Conservation (phyloP, 2,797 vertebrate genomes). For the Mormyrus proboscirostris region DNA sequence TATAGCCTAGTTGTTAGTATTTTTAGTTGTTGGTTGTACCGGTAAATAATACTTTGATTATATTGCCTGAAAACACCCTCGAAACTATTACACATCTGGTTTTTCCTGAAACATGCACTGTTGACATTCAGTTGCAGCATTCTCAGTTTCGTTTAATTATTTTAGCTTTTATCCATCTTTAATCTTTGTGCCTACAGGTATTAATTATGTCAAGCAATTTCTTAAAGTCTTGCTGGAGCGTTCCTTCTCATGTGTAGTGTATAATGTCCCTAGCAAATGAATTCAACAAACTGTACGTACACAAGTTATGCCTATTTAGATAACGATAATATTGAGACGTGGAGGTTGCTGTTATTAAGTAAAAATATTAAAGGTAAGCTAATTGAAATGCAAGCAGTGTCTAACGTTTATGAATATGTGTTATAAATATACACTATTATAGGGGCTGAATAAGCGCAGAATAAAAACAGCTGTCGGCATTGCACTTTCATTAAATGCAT, state of each 20-base stretch:
- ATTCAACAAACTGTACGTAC: neutral
- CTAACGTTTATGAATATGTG: neutral
- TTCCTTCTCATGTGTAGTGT: neutral
- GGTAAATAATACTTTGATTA: neutral
- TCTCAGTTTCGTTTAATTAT: constrained; percentile 8
- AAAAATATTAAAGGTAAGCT: neutral
- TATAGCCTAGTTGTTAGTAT: neutral
- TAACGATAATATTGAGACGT: neutral
- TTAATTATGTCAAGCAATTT: neutral
- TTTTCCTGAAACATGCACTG: neutral
- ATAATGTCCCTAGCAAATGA: neutral
- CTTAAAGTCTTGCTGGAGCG: neutral
- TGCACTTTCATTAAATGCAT: neutral
- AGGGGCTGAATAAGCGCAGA: neutral
- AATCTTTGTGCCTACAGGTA: neutral
- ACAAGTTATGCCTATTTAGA: neutral
- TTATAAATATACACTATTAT: neutral
- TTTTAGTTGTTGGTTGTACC: neutral
- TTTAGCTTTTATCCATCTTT: neutral
- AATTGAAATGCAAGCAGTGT: constrained; percentile 5
- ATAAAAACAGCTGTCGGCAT: neutral
- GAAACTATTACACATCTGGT: neutral
- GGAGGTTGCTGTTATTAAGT: neutral
- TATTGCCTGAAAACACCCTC: constrained; percentile 4
- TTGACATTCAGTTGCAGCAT: neutral